Evolutionary conservation across 2,797 vertebrate species (phyloP), one percentile per base, ranked within the genome.

Genomic region (Manis javanica): DNA sequence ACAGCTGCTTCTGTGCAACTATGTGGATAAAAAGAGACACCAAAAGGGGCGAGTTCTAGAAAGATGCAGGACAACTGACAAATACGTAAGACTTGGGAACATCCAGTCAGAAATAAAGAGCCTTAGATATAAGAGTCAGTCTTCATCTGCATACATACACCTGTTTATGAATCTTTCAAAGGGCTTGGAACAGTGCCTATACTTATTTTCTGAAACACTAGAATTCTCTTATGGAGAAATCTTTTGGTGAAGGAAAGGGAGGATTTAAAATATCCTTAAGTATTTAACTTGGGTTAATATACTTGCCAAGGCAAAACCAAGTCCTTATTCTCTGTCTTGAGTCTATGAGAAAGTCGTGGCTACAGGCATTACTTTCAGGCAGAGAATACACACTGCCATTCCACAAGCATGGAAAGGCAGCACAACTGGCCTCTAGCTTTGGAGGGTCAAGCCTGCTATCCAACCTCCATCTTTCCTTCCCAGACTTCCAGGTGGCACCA

Each of bases 181-280:
- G 53, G 46, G 15, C 71, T 63, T 71, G 53, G 23, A 53, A 88
- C 64, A 91, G 37, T 83, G 13, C 61, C 46, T 64, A 19, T 19
- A 92, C 39, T 87, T 94, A 83, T 31, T 74, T 94, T 86, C 53
- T 77, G 46, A 91, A 95, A 96, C 61, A 97, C 5, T 42, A 21
- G 39, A 63, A 75, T 90, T 96, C 77, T 96, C 46, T 90, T 55
- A 75, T 1, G 11, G 75, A 84, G 79, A 95, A 91, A 91, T 42
- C n/a, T 84, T 87, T 55, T 55, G 72, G 51, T 42, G 88, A 95
- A 88, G 72, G 14, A 85, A 93, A 78, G 19, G 16, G 49, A 26
- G 26, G 84, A 53, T 81, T 92, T 21, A 79, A 94, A 71, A 42
- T 49, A 87, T 63, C 59, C 39, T 11, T 39, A 94, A 78, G 14